These are phyloP conservation scores for Psammodynastes pulverulentus DNA, from an alignment of 2,113 vertebrate genomes.

Conservation along the genomic window DNA sequence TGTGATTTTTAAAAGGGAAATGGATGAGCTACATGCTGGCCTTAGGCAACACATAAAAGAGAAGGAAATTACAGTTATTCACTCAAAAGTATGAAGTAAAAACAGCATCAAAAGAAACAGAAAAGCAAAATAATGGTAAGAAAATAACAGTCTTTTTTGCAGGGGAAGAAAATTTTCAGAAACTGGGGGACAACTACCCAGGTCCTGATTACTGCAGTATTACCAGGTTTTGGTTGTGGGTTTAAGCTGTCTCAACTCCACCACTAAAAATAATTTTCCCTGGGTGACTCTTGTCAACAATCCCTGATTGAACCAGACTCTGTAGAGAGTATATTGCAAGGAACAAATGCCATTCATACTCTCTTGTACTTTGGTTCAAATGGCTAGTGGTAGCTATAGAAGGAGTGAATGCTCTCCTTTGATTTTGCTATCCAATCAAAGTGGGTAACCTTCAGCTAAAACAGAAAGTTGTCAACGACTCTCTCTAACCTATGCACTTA, in stretches of 20 bases:
- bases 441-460: too few relatives aligned
- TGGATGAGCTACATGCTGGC: background rate
- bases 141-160: background rate
- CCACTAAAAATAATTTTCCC: background rate
- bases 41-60: background rate
- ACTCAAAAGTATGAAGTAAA: background rate
- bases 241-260: background rate
- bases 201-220: background rate
- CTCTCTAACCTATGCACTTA: background rate
- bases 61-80: background rate
- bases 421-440: background rate
- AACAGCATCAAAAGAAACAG: background rate
- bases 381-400: background rate
- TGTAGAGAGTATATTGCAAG: background rate
- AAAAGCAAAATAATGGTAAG: background rate
- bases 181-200: background rate
- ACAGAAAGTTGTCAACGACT: background rate
- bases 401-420: background rate
- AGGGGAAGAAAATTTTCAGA: background rate
- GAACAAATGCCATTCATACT: background rate
- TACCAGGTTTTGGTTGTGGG: background rate
- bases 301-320: background rate
- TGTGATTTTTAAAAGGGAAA: background rate
- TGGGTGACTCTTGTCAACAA: background rate
- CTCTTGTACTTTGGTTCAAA: constrained; percentile 1